Conservation (phyloP, 2,113 vertebrate species). For the Poeciliopsis prolifica region DNA sequence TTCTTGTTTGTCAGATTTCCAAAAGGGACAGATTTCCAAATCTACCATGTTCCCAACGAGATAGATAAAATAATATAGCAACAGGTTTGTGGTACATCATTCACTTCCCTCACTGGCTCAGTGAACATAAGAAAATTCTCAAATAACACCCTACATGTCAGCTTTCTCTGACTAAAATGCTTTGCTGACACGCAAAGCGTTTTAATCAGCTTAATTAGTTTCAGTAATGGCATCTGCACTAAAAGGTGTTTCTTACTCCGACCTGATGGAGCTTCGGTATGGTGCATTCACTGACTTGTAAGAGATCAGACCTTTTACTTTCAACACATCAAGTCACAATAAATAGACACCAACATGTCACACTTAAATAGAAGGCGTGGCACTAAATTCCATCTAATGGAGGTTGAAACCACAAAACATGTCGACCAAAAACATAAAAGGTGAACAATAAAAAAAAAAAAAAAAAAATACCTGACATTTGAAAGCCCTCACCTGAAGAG, state of each 20-base stretch:
- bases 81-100: background rate
- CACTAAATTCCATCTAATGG: too few relatives aligned
- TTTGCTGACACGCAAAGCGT: background rate
- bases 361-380: too few relatives aligned
- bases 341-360: too few relatives aligned
- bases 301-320: background rate
- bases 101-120: background rate
- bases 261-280: background rate
- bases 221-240: background rate
- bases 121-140: background rate
- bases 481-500: too few relatives aligned
- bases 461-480: too few relatives aligned
- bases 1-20: background rate
- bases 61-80: background rate
- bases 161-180: background rate
- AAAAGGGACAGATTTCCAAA: background rate
- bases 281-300: background rate
- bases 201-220: background rate
- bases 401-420: too few relatives aligned
- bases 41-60: background rate
- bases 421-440: too few relatives aligned
- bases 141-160: background rate
- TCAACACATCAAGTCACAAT: too few relatives aligned
- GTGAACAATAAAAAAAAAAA: too few relatives aligned
- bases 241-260: background rate